Evolutionary conservation across 1,140 invertebrate species (phyloP).

Genomic region (Triops longicaudatus): DNA sequence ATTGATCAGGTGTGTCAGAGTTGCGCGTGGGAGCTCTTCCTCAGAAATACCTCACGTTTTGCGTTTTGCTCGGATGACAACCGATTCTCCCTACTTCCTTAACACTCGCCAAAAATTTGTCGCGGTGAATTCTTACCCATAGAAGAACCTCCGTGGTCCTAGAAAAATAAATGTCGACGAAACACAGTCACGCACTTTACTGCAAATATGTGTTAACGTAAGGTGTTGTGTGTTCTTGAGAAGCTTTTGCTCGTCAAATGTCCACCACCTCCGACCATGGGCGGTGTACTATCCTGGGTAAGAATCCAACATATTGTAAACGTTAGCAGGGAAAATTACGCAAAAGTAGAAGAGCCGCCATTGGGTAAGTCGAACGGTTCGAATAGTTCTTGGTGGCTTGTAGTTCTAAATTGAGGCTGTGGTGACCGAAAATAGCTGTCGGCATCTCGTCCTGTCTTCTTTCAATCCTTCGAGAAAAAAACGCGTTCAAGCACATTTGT

Average conservation of each 20-base stretch:
- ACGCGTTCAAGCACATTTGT: neutral
- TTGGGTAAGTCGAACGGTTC: too few relatives aligned
- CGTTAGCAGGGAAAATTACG: neutral
- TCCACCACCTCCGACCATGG: neutral
- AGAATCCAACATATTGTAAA: neutral
- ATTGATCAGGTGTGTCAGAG: neutral
- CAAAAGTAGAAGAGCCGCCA: too few relatives aligned
- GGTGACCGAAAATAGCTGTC: neutral
- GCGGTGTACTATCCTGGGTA: constrained; percentile 1
- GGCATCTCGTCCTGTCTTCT: neutral
- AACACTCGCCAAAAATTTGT: neutral
- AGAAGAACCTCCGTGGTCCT: neutral
- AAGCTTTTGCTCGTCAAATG: neutral
- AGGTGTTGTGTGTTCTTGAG: neutral
- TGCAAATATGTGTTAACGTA: neutral
- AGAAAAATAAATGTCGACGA: neutral
- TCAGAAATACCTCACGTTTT: neutral
- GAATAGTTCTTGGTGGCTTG: too few relatives aligned
- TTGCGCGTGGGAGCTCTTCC: neutral
- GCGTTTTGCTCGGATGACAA: neutral
- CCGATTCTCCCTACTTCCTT: neutral
- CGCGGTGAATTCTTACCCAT: neutral
- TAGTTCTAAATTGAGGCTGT: too few relatives aligned
- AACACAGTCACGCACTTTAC: neutral
- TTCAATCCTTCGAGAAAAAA: neutral